Evolutionary conservation across 1,140 invertebrate genomes (phyloP), one percentile per base, ranked within the genome.

Genomic region (Drosophila mojavensis): DNA sequence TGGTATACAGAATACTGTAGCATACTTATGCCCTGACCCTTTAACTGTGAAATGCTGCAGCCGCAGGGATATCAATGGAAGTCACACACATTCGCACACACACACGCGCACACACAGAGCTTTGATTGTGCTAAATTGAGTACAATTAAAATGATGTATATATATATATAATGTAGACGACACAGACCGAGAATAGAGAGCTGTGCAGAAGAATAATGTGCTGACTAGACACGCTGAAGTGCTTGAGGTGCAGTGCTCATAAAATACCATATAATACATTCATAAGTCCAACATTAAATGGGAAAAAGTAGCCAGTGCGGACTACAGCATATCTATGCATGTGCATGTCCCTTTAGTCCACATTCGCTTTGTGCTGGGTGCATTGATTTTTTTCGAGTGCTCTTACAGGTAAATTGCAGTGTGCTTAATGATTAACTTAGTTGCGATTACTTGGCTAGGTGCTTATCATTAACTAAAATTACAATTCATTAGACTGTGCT

Each of bases 401-500:
- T 73, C 47, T 60, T 63, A 50, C 53, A 67, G 36, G 43, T 72
- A 68, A 33, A 65, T 65, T 69, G 71, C 61, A 68, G 60, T 75
- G 83, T 70, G 75, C 83, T 88, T 86, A 88, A 58, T 51, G 30
- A 53, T 79, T 83, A 60, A 63, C 83, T 83, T 88, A 88, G 63
- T 66, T 88, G 69, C 69, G 45, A 54, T 61, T 75, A 43, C 39
- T 48, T 56, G 64, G 64, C 59, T 56, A 51, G 39, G 84, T 88
- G 83, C 84, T 88, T 88, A 88, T 63, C 62, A 56, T 43, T 75
- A 71, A 65, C 28, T 65, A 65, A 55, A 63, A 50, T 86, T 86
- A 83, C 60, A 74, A 82, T 85, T 89, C 66, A 78, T 78, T 76
- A 15, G 77, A 66, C 59, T 72, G 83, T 88, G 83, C 83, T 88